A percentile compares a stretch with the other conserved stretches of the same genome.
These are phyloP conservation scores for Pyrocephalus nanus DNA, from an alignment of 2,797 vertebrate species.

Conservation along the genomic window DNA sequence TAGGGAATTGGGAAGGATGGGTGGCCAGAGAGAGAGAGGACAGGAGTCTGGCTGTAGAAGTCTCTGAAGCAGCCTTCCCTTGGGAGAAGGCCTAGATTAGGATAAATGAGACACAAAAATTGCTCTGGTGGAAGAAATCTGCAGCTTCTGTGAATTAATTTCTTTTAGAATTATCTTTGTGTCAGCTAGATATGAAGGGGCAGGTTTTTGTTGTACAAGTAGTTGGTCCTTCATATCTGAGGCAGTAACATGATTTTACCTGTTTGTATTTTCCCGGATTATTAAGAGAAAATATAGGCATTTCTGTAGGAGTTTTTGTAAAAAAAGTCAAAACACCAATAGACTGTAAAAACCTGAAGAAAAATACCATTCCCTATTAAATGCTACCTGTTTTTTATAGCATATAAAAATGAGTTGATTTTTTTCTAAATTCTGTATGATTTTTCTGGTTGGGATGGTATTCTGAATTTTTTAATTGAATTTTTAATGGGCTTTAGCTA, in stretches of 20 bases:
- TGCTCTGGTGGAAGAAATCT: background rate
- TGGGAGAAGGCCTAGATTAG: background rate
- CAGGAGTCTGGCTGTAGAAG: background rate
- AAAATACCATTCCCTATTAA: background rate
- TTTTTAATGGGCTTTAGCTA: background rate
- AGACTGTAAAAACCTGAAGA: background rate
- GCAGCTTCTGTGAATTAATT: background rate
- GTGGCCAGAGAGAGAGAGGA: background rate
- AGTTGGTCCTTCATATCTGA: background rate
- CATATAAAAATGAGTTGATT: background rate
- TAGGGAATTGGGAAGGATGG: background rate
- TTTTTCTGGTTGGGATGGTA: background rate
- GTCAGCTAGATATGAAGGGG: background rate
- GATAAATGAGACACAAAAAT: background rate
- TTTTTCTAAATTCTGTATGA: background rate
- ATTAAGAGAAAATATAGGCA: background rate
- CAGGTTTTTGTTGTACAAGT: background rate
- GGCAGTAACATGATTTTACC: background rate
- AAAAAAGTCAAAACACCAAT: background rate
- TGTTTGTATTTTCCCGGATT: background rate
- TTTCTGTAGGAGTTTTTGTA: background rate
- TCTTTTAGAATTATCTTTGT: background rate
- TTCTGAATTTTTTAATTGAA: background rate
- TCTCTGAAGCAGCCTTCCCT: background rate
- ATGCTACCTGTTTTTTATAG: background rate